These are phyloP conservation scores for Coptodon rendalli DNA, from an alignment of 2,113 vertebrate genomes.

Conservation along the genomic window DNA sequence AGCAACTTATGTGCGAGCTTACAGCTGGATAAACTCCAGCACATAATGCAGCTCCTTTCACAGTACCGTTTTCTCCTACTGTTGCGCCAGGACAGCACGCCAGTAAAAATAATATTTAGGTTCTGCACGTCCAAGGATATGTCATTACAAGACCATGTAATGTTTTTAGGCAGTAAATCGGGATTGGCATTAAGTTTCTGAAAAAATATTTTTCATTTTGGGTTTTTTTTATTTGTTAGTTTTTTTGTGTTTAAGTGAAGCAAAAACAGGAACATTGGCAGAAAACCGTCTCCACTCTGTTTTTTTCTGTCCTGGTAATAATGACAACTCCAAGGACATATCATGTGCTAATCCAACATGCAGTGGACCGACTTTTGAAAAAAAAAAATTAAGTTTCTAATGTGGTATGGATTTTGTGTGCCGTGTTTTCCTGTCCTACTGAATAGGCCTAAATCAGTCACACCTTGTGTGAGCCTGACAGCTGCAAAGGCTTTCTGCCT, in stretches of 20 bases:
- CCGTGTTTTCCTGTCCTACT: neutral
- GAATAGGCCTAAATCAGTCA: neutral
- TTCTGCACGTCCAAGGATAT: neutral
- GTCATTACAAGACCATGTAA: neutral
- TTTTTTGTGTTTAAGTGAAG: neutral
- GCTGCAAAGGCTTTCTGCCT: neutral
- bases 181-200: neutral
- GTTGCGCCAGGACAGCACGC: neutral
- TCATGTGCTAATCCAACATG: neutral
- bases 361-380: neutral
- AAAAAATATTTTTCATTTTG: neutral
- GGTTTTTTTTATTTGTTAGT: neutral
- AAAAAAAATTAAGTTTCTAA: neutral
- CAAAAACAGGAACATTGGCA: neutral
- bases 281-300: neutral
- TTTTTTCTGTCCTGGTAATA: neutral
- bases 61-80: neutral
- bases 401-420: constrained; percentile 12
- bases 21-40: constrained; percentile 3
- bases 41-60: neutral
- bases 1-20: neutral
- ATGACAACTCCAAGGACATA: constrained; percentile 12
- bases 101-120: constrained; percentile 18
- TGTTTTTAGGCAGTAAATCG: neutral
- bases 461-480: neutral